Conservation (phyloP, 2,888 invertebrate species). For the Ennomos fuscantarius region DNA sequence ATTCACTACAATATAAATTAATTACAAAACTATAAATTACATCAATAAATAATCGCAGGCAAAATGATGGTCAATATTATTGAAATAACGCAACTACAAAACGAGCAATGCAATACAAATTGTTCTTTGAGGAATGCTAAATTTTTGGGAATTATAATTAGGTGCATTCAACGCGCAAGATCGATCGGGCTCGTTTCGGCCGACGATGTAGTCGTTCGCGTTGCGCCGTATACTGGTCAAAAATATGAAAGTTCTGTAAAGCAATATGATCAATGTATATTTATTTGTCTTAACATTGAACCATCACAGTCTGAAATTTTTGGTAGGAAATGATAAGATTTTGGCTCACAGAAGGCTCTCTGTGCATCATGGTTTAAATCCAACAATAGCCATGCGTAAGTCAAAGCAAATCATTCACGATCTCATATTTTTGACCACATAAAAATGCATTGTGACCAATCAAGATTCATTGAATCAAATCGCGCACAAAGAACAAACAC, state of each 20-base stretch:
- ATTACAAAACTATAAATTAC: conserved; percentile 77
- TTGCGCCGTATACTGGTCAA: no score
- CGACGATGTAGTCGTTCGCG: no score
- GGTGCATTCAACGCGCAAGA: not conserved
- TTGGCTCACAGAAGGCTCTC: no score
- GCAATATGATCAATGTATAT: no score
- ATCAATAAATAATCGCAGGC: conserved; percentile 77
- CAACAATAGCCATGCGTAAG: not conserved
- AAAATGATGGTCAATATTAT: conserved; percentile 44
- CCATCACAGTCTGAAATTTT: no score
- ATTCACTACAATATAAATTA: conserved; percentile 79
- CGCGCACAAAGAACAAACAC: conserved; percentile 12
- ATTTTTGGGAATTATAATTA: conserved; percentile 25
- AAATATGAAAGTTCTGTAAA: no score
- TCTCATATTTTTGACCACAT: conserved; percentile 1
- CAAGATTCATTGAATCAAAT: not conserved
- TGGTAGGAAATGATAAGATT: no score
- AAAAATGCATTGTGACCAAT: conserved; percentile 2
- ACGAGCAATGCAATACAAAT: conserved; percentile 32
- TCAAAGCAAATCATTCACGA: not conserved
- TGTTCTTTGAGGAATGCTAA: conserved; percentile 38
- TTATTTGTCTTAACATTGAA: no score
- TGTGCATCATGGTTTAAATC: no score
- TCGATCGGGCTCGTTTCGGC: no score
- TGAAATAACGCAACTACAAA: conserved; percentile 21